These are phyloP conservation scores for Plotosus lineatus DNA, from an alignment of 2,113 vertebrate genomes.

Conservation along the genomic window DNA sequence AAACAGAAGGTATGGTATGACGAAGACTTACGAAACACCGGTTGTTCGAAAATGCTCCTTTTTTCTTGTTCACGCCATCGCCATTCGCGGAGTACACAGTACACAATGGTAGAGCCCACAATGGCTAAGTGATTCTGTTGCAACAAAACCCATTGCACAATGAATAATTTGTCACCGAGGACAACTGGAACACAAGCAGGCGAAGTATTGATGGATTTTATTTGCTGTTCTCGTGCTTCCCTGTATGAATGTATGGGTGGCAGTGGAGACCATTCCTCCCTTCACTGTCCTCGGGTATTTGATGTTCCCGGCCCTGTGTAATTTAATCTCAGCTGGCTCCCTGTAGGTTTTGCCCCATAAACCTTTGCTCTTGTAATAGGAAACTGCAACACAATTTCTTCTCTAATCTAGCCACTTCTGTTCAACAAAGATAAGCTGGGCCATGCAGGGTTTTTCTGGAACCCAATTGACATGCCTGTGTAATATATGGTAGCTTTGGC, in stretches of 20 bases:
- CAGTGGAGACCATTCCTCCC: conserved; percentile 21
- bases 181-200: conserved; percentile 8
- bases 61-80: neutral
- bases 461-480: conserved; percentile 53
- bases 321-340: conserved; percentile 74
- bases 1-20: conserved; percentile 1
- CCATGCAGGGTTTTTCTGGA: conserved; percentile 44
- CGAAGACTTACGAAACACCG: neutral
- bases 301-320: conserved; percentile 71
- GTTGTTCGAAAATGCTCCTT: neutral
- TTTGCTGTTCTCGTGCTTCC: conserved; percentile 22
- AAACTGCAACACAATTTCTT: conserved; percentile 65
- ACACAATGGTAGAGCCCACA: conserved; percentile 55
- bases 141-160: conserved; percentile 37
- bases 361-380: conserved; percentile 71
- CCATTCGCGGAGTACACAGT: neutral
- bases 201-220: conserved; percentile 44
- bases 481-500: conserved; percentile 46
- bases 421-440: conserved; percentile 69
- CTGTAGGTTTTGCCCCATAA: conserved; percentile 68
- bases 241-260: conserved; percentile 50
- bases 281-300: conserved; percentile 60
- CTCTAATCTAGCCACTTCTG: conserved; percentile 68
- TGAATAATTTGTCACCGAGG: conserved; percentile 41
- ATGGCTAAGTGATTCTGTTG: conserved; percentile 63